Evolutionary conservation across 2,888 invertebrate genomes (phyloP), one percentile per base, ranked within the genome.

Genomic region (Apoda limacodes): DNA sequence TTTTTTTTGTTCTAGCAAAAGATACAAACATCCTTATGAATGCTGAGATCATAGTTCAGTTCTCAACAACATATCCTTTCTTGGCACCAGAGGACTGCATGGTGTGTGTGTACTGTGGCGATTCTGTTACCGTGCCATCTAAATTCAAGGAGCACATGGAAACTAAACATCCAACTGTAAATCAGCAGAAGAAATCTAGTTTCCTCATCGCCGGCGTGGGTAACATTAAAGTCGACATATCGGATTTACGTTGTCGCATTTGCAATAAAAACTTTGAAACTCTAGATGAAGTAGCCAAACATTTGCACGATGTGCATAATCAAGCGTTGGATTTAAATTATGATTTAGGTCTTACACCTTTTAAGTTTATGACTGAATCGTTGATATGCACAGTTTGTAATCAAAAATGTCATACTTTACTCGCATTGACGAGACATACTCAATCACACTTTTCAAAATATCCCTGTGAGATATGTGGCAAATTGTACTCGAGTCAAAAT

Each of bases 1-100:
- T 75, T 75, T 75, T 66, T 74, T 70, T 69, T 76, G 75, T 76
- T 76, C 64, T 76, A 76, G 76, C 71, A 43, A n/a, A n/a, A n/a
- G 64, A 66, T 54, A 54, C 62, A 54, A 49, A 54, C 60, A n/a
- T n/a, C n/a, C 65, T 67, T 49, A 72, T 64, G 60, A 71, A 72
- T 55, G 70, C 71, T 37, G 55, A 60, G 54, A 46, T 56, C 42
- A 50, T 72, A 34, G 48, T 71, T 50, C 55, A 60, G 50, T 60
- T 62, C 51, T 45, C 65, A 17, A 70, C 71, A 25, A 60, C 59
- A 40, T 68, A 61, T 49, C 71, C 71, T 28, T 72, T 72, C 58
- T 60, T 61, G 42, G 52, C 68, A 28, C 71, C 70, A 22, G 56
- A 54, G 38, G 55, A 56, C 43, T 37, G 50, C 21, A 55, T 71